Evolutionary conservation across 2,113 vertebrate species (phyloP), one percentile per base, ranked within the genome.

Genomic region (Ia io): DNA sequence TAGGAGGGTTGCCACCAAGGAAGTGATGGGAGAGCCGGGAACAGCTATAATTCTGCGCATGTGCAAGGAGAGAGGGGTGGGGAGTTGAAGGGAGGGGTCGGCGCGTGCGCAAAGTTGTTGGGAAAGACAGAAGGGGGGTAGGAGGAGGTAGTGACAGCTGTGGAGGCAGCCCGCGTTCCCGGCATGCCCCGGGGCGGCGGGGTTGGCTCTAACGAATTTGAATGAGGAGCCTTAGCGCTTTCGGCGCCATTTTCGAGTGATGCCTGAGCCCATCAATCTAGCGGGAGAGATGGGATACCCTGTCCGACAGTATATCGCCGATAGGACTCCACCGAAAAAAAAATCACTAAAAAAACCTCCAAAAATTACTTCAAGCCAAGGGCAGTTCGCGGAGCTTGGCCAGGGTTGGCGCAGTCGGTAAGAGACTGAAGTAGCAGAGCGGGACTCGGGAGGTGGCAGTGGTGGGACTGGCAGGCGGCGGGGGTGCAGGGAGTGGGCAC

Each of bases 201-300:
- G 98, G 99, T 98, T 98, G 99, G 99, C 98, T 98, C 99, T 99
- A 98, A 98, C 99, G 99, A 99, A 99, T 99, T 99, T 99, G 99
- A 99, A 99, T 99, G 99, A 99, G 98, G 98, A 99, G 98, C 98
- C 98, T 78, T 96, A 96, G 98, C 98, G 99, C 99, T 99, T 99
- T 99, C 99, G 99, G 99, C 99, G 99, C 99, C 99, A 99, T 99
- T 99, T 99, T 99, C 99, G 99, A 99, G 99, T 99, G 98, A 98
- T 98, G 98, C 98, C 98, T 98, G 98, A 98, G 98, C 96, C 98
- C 98, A 98, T 98, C 98, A 98, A 98, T 98, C 98, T 89, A 94
- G 97, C 95, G 88, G 98, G 96, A 98, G 98, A 97, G 96, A 97
- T 53, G 82, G 79, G 65, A 18, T 87, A 90, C 83, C 88, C 83